Conservation (phyloP, 2,888 invertebrate genomes). For the Tipula helvola region DNA sequence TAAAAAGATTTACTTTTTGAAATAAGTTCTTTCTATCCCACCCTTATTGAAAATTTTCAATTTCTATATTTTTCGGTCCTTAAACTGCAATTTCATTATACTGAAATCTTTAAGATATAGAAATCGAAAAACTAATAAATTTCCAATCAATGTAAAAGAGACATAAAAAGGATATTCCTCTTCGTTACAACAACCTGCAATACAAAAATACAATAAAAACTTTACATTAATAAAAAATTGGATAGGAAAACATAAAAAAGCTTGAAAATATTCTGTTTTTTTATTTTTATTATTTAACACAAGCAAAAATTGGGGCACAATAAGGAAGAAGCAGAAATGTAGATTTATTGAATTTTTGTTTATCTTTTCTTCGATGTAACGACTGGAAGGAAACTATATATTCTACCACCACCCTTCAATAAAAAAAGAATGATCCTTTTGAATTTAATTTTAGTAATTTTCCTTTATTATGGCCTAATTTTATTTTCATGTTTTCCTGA, state of each 20-base stretch:
- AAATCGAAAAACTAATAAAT: background rate
- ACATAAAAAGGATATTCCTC: background rate
- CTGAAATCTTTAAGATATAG: background rate
- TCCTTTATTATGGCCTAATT: background rate
- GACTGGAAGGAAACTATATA: background rate
- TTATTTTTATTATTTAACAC: background rate
- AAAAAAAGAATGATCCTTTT: background rate
- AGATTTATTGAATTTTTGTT: background rate
- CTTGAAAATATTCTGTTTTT: background rate
- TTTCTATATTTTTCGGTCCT: background rate
- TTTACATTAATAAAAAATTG: background rate
- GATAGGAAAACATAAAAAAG: background rate
- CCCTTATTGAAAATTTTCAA: background rate
- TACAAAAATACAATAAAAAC: background rate
- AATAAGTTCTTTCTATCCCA: background rate
- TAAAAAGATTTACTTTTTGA: background rate
- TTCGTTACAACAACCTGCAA: background rate
- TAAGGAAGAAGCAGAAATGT: background rate
- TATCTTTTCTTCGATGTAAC: background rate
- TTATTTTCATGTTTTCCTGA: background rate
- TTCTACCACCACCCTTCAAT: background rate
- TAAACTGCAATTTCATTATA: background rate
- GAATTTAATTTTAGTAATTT: background rate
- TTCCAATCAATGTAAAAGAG: background rate
- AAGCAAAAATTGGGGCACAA: background rate